Percentiles rank a stretch among this genome's conserved stretches.
These are phyloP conservation scores for Drosophila paranaensis DNA, from an alignment of 2,888 invertebrate genomes.

Conservation along the genomic window DNA sequence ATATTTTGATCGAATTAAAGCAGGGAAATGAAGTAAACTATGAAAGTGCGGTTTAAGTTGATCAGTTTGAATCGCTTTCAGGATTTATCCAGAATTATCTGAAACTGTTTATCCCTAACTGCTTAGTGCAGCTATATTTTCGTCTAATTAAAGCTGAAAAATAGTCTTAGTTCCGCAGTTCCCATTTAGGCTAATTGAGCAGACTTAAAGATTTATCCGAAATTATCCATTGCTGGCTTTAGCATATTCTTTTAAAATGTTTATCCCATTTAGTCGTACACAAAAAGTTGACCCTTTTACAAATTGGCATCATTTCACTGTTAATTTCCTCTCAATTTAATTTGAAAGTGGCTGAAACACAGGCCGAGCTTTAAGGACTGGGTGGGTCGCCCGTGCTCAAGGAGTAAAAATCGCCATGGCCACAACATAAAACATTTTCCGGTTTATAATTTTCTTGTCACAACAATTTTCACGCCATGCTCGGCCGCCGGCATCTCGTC, in stretches of 20 bases:
- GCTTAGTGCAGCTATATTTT: too few relatives aligned
- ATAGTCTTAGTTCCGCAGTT: too few relatives aligned
- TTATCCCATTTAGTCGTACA: background rate
- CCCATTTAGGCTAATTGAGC: too few relatives aligned
- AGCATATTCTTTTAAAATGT: too few relatives aligned
- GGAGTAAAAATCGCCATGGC: slow-evolving; percentile 52
- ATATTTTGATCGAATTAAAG: too few relatives aligned
- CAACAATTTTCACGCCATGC: slow-evolving; percentile 82
- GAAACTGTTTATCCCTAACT: background rate
- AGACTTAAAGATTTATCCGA: too few relatives aligned
- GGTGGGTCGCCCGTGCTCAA: slow-evolving; percentile 10
- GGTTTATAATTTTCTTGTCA: slow-evolving; percentile 82
- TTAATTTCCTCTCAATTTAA: slow-evolving; percentile 68
- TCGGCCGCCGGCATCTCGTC: slow-evolving; percentile 54
- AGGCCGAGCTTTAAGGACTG: slow-evolving; percentile 25
- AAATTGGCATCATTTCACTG: slow-evolving; percentile 73
- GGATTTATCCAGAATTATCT: too few relatives aligned
- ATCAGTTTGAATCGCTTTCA: too few relatives aligned
- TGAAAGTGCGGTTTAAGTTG: too few relatives aligned
- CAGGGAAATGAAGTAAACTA: too few relatives aligned
- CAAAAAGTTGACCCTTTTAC: slow-evolving; percentile 14
- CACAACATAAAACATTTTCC: slow-evolving; percentile 81
- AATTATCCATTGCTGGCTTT: too few relatives aligned
- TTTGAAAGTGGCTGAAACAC: slow-evolving; percentile 39
- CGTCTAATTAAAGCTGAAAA: too few relatives aligned